Percentiles rank a stretch among this genome's conserved stretches.
Conservation (phyloP, 2,797 vertebrate species). For the Tenualosa thibaudeaui region DNA sequence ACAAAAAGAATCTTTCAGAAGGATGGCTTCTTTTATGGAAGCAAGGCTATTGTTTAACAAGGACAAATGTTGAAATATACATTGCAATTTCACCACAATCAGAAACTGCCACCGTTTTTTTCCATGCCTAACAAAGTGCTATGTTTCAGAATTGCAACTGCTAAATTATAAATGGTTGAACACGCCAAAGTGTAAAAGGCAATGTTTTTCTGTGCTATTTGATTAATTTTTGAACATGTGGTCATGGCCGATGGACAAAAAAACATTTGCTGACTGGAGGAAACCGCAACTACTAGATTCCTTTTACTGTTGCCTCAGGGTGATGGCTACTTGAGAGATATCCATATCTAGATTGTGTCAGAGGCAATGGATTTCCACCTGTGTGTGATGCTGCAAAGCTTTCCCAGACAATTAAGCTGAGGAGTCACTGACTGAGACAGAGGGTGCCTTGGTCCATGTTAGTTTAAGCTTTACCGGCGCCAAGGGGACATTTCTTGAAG, state of each 20-base stretch:
- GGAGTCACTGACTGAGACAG: constrained; percentile 76
- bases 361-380: constrained; percentile 61
- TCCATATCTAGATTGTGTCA: constrained; percentile 57
- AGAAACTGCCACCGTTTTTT: constrained; percentile 68
- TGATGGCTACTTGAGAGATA: constrained; percentile 20
- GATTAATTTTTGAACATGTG: constrained; percentile 71
- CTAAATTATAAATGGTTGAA: constrained; percentile 86
- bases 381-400: constrained; percentile 64
- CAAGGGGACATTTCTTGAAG: constrained; percentile 71
- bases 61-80: constrained; percentile 76
- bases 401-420: constrained; percentile 77
- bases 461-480: constrained; percentile 76
- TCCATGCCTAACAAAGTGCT: constrained; percentile 62
- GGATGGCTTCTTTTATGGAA: constrained; percentile 66
- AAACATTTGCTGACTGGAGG: constrained; percentile 56
- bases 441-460: constrained; percentile 61
- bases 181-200: constrained; percentile 54
- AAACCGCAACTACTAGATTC: constrained; percentile 50
- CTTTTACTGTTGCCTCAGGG: constrained; percentile 43
- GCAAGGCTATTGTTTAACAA: constrained; percentile 52
- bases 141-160: constrained; percentile 74
- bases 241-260: constrained; percentile 63
- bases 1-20: constrained; percentile 67
- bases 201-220: constrained; percentile 58
- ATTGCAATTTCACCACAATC: constrained; percentile 72